phyloP scores from a whole-genome alignment of 2,888 invertebrate genomes.

The Noctua comes region DNA sequence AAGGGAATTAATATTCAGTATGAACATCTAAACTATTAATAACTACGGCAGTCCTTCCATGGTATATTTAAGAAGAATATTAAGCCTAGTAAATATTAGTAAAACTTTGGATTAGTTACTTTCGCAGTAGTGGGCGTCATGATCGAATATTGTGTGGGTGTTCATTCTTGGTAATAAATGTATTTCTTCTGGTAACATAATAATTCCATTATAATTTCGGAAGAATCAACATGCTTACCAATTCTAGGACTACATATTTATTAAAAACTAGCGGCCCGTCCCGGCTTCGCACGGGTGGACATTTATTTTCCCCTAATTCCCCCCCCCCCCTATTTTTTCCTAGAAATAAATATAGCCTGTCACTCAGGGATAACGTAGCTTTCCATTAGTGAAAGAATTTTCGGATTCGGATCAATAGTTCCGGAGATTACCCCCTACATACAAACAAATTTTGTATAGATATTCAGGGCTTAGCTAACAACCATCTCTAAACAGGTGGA shows the following conservation, averaged over 20 bases:
- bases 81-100: conserved; percentile 27
- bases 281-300: no score
- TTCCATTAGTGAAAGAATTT: no score
- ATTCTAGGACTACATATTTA: background rate
- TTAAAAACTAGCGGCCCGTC: no score
- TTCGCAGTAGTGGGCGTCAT: conserved; percentile 24
- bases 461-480: background rate
- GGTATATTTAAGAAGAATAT: conserved; percentile 23
- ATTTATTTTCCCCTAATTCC: no score
- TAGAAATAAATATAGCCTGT: no score
- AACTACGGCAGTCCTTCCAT: background rate
- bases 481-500: background rate
- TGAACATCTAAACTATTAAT: background rate
- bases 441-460: no score
- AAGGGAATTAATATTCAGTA: conserved; percentile 7
- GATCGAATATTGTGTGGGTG: conserved; percentile 32
- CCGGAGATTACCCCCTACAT: no score
- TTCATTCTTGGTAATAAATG: background rate
- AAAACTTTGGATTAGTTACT: conserved; percentile 18
- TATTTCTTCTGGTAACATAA: conserved; percentile 16
- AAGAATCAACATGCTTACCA: background rate
- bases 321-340: no score
- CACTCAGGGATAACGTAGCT: no score
- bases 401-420: no score
- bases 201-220: background rate